Conservation (phyloP, 2,113 vertebrate genomes). For the Otis tarda region DNA sequence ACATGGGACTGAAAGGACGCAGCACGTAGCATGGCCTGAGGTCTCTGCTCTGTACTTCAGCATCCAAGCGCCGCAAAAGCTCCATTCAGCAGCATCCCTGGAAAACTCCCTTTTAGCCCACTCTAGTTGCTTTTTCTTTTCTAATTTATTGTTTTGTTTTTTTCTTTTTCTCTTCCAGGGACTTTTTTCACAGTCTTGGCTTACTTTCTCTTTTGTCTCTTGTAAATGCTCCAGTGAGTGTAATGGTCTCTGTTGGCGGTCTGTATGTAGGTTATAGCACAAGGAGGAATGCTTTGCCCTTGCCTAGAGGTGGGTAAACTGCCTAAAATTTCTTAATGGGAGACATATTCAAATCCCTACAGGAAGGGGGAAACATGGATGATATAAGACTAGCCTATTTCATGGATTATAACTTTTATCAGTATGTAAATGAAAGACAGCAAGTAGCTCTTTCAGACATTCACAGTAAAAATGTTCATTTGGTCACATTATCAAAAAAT, state of each 20-base stretch:
- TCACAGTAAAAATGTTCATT: not conserved
- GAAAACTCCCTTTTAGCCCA: not conserved
- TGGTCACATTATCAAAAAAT: not conserved
- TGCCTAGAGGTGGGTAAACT: not conserved
- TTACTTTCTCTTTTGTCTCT: not conserved
- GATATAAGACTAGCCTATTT: not conserved
- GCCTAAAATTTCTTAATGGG: not conserved
- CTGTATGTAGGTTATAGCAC: not conserved
- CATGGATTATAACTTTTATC: slow-evolving; percentile 29
- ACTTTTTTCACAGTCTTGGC: not conserved
- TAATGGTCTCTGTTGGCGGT: not conserved
- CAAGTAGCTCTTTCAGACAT: not conserved
- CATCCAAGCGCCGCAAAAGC: not conserved
- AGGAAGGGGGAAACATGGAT: not conserved
- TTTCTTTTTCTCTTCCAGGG: not conserved
- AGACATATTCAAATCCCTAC: not conserved
- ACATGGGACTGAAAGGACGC: not conserved
- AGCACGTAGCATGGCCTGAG: rapidly evolving
- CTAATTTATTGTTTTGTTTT: not conserved
- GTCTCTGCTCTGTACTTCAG: not conserved
- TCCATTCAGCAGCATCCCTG: not conserved
- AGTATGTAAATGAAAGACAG: slow-evolving; percentile 7
- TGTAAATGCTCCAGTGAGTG: not conserved
- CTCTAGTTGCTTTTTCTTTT: not conserved
- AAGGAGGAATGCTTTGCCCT: not conserved